phyloP scores from a whole-genome alignment of 2,888 invertebrate species.

The Macaria liturata region DNA sequence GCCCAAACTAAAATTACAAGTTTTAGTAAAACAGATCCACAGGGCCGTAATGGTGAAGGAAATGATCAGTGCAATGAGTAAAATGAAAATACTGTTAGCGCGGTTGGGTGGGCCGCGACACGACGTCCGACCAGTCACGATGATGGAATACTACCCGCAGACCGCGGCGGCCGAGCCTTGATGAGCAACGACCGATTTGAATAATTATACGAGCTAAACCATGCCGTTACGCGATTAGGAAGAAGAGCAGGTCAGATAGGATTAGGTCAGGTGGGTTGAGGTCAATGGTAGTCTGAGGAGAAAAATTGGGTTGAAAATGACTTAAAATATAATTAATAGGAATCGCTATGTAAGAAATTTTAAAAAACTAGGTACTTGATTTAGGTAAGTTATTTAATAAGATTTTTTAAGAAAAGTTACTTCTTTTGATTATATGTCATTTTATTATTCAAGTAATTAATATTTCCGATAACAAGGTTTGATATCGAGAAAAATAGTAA shows the following conservation, averaged over 20 bases:
- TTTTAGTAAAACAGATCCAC: no score
- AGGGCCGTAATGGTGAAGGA: conserved; percentile 13
- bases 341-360: no score
- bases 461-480: no score
- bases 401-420: no score
- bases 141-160: conserved; percentile 62
- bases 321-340: background rate
- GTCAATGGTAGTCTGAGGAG: conserved; percentile 3
- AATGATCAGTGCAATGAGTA: conserved; percentile 22
- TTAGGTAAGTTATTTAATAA: no score
- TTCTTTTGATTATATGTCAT: no score
- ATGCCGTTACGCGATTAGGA: conserved; percentile 27
- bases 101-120: conserved; percentile 65
- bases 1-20: no score
- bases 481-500: no score
- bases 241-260: conserved; percentile 8
- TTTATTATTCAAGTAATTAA: no score
- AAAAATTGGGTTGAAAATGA: no score
- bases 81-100: conserved; percentile 40
- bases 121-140: conserved; percentile 62
- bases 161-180: conserved; percentile 35
- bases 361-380: no score
- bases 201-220: conserved; percentile 35
- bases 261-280: conserved; percentile 2
- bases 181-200: conserved; percentile 38